Conservation (phyloP, 2,797 vertebrate species). For the Falco cherrug region DNA sequence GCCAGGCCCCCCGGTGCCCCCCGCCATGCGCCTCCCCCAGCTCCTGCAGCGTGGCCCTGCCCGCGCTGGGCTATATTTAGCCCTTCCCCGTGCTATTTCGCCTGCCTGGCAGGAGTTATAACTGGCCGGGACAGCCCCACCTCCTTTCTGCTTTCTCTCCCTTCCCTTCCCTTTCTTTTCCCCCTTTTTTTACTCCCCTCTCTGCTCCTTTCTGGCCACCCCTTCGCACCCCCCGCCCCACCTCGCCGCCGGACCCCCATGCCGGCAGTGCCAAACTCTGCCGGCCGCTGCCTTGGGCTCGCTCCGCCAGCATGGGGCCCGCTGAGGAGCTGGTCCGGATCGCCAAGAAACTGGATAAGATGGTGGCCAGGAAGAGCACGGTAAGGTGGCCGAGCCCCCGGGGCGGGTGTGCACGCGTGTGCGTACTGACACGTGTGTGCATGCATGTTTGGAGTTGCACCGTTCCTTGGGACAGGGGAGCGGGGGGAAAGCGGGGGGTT, state of each 20-base stretch:
- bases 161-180: neutral
- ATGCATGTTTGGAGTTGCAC: neutral
- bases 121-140: constrained; percentile 43
- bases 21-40: neutral
- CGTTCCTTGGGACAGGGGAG: accelerated
- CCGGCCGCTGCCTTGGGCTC: neutral
- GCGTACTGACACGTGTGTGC: accelerated
- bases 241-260: neutral
- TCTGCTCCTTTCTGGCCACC: neutral
- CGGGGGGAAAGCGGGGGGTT: accelerated
- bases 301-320: constrained; percentile 79
- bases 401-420: accelerated
- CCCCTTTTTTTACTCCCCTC: neutral
- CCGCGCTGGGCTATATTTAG: constrained; percentile 72
- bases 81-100: constrained; percentile 45
- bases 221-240: neutral
- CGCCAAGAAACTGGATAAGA: constrained; percentile 94
- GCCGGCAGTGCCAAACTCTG: neutral
- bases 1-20: neutral
- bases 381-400: constrained; percentile 76
- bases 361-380: constrained; percentile 93
- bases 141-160: constrained; percentile 44
- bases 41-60: neutral
- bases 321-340: constrained; percentile 92
- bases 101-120: constrained; percentile 43